Percentiles rank a stretch among this genome's conserved stretches.
Evolutionary conservation across 2,797 vertebrate species (phyloP).

Genomic region (Zalophus californianus): DNA sequence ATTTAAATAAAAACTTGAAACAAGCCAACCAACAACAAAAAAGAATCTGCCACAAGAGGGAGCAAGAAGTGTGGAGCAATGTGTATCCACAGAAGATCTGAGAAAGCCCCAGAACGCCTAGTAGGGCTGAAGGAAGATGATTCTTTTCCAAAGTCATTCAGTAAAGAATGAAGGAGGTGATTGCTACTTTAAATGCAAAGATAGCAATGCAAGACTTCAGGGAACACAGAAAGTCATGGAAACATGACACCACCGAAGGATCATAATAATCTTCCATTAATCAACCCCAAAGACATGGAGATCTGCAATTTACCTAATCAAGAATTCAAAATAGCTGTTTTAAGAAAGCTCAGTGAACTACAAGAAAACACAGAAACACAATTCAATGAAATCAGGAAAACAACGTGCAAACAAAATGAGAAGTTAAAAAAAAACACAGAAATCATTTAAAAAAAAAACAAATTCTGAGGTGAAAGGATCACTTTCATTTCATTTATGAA

Average conservation of each 20-base stretch:
- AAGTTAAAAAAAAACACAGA: not conserved
- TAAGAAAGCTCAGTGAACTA: not conserved
- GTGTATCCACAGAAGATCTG: not conserved
- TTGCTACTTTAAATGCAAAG: not conserved
- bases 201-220: not conserved
- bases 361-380: not conserved
- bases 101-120: not conserved
- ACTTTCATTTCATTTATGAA: not conserved
- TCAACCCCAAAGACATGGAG: not conserved
- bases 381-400: not conserved
- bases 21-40: not conserved
- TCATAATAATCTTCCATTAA: not conserved
- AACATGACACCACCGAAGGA: not conserved
- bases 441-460: not conserved
- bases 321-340: not conserved
- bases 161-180: not conserved
- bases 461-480: not conserved
- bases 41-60: constrained; percentile 30
- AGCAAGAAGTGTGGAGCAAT: constrained; percentile 19
- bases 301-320: not conserved
- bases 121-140: not conserved
- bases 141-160: not conserved
- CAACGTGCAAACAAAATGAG: not conserved
- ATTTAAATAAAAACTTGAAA: not conserved
- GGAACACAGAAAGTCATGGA: not conserved